A percentile compares a stretch with the other conserved stretches of the same genome.
Conservation (phyloP, 2,797 vertebrate genomes). For the Remorina albescens region DNA sequence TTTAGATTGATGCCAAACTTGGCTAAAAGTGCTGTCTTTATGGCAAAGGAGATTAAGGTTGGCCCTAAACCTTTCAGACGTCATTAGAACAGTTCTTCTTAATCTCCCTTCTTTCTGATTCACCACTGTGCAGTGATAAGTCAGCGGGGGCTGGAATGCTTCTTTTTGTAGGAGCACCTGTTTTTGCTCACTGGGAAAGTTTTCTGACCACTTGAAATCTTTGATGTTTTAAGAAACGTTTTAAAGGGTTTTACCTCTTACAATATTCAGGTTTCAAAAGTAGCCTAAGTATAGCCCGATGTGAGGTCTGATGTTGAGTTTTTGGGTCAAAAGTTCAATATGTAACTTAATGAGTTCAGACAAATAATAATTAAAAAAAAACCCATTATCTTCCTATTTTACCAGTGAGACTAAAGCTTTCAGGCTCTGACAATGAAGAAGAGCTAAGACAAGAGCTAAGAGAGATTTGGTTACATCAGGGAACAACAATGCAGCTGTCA, state of each 20-base stretch:
- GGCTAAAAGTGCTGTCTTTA: slow-evolving; percentile 25
- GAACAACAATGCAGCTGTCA: not conserved
- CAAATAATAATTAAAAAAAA: not conserved
- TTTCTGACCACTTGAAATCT: not conserved
- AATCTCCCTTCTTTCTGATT: slow-evolving; percentile 6
- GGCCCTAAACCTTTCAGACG: slow-evolving; percentile 48
- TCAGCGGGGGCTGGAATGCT: not conserved
- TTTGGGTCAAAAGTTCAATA: slow-evolving; percentile 13
- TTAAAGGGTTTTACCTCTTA: slow-evolving; percentile 6
- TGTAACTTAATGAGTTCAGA: not conserved
- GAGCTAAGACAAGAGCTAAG: no score
- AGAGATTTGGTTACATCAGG: slow-evolving; percentile 22
- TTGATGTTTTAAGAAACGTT: slow-evolving; percentile 4
- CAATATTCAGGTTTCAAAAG: slow-evolving; percentile 20
- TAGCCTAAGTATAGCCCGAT: not conserved
- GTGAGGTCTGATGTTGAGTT: not conserved
- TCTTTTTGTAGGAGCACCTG: not conserved
- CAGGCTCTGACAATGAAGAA: slow-evolving; percentile 9
- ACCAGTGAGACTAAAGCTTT: not conserved
- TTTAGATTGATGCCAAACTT: slow-evolving; percentile 40
- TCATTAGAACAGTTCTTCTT: slow-evolving; percentile 31
- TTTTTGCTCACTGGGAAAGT: not conserved
- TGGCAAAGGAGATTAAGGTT: slow-evolving; percentile 35
- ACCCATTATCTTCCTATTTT: not conserved
- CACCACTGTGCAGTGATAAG: not conserved